Evolutionary conservation across 2,888 invertebrate genomes (phyloP).

Genomic region (Calliscelio sp.): DNA sequence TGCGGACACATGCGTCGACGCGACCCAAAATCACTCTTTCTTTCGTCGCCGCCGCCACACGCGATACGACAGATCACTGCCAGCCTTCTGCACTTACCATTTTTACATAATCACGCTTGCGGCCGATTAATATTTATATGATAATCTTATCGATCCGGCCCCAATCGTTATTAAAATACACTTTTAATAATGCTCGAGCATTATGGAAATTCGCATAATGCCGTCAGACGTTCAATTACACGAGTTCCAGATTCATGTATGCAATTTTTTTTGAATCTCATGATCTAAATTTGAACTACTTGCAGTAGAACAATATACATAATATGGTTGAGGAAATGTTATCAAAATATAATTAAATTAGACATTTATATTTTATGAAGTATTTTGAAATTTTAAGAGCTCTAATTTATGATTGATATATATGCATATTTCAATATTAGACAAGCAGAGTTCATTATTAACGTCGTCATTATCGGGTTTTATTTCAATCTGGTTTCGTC

Average conservation of each 20-base stretch:
- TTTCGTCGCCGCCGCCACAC: conserved; percentile 68
- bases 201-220: conserved; percentile 76
- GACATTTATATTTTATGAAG: not conserved
- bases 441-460: not conserved
- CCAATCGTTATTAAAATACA: conserved; percentile 69
- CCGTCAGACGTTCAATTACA: conserved; percentile 66
- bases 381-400: not conserved
- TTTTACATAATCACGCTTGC: conserved; percentile 82
- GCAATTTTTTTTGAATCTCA: not conserved
- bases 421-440: not conserved
- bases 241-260: not conserved
- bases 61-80: conserved; percentile 63
- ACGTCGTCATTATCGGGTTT: conserved; percentile 25
- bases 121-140: conserved; percentile 80
- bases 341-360: not conserved
- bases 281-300: not conserved
- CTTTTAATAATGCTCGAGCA: conserved; percentile 77
- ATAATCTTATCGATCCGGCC: conserved; percentile 76
- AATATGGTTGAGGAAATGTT: not conserved
- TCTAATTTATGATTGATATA: not conserved
- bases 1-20: conserved; percentile 70
- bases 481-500: conserved; percentile 50
- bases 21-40: conserved; percentile 73
- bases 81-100: conserved; percentile 75
- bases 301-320: too few relatives aligned